A percentile compares a stretch with the other conserved stretches of the same genome.
Conservation (phyloP, 2,113 vertebrate genomes). For the Gobio gobio region DNA sequence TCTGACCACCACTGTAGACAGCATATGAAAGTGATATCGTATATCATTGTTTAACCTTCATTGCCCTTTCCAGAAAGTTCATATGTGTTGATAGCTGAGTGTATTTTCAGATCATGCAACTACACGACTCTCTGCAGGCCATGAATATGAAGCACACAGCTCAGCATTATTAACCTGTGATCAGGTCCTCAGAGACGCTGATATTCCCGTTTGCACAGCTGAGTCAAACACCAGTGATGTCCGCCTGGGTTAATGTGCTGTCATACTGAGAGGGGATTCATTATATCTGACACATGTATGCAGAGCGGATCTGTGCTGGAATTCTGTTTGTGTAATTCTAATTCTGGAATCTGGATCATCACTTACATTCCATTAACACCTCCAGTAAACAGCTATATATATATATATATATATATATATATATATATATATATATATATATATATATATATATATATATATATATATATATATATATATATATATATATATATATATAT, state of each 20-base stretch:
- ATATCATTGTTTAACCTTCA: neutral
- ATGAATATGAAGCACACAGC: no score
- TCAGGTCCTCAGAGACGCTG: neutral
- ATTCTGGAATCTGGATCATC: slow-evolving; percentile 2
- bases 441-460: no score
- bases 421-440: no score
- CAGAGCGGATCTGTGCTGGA: neutral
- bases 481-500: no score
- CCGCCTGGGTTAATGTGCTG: neutral
- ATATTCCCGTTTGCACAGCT: neutral
- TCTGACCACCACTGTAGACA: no score
- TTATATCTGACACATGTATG: neutral
- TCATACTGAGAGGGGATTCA: neutral
- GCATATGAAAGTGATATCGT: neutral
- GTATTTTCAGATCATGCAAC: neutral
- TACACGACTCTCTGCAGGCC: no score
- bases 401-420: no score
- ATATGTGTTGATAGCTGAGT: neutral
- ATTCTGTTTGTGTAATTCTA: neutral
- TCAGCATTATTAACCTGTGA: no score
- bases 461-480: no score
- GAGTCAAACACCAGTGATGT: neutral
- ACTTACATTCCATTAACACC: neutral
- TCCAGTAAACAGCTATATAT: neutral
- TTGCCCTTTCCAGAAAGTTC: neutral